Conservation (phyloP, 2,888 invertebrate species). For the Abscondita cerata region DNA sequence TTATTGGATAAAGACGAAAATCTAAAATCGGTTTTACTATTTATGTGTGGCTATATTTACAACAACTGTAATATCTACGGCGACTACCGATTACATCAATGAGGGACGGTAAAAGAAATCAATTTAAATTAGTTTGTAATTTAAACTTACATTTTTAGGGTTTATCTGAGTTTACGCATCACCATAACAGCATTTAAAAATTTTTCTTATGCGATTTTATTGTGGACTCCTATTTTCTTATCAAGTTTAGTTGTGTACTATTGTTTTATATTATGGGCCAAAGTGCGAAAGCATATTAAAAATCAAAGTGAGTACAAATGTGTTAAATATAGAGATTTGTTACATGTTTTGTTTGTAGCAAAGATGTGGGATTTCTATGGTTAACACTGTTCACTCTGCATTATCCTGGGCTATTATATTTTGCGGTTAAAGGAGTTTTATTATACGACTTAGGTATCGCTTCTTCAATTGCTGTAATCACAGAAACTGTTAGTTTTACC, state of each 20-base stretch:
- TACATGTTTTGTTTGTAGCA: too few species aligned
- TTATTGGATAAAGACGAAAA: constrained; percentile 75
- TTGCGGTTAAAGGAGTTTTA: background rate
- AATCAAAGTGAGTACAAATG: too few species aligned
- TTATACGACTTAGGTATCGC: background rate
- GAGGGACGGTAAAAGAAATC: background rate
- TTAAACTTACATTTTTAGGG: constrained; percentile 63
- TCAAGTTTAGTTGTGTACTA: too few species aligned
- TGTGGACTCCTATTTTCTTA: too few species aligned
- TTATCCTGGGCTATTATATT: background rate
- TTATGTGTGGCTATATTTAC: constrained; percentile 81
- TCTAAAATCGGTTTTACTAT: constrained; percentile 83
- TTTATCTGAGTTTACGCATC: constrained; percentile 57
- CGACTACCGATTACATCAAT: constrained; percentile 69
- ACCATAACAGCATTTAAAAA: too few species aligned
- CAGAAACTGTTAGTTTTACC: constrained; percentile 8
- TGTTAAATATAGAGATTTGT: too few species aligned
- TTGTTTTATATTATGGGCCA: too few species aligned
- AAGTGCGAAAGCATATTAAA: too few species aligned
- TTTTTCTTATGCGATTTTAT: too few species aligned
- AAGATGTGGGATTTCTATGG: too few species aligned
- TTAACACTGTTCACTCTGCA: too few species aligned
- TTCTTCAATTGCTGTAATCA: background rate
- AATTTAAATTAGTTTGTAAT: background rate
- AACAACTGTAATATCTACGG: constrained; percentile 74